These are phyloP conservation scores for Indri indri DNA, from an alignment of 2,113 vertebrate species.

Conservation along the genomic window DNA sequence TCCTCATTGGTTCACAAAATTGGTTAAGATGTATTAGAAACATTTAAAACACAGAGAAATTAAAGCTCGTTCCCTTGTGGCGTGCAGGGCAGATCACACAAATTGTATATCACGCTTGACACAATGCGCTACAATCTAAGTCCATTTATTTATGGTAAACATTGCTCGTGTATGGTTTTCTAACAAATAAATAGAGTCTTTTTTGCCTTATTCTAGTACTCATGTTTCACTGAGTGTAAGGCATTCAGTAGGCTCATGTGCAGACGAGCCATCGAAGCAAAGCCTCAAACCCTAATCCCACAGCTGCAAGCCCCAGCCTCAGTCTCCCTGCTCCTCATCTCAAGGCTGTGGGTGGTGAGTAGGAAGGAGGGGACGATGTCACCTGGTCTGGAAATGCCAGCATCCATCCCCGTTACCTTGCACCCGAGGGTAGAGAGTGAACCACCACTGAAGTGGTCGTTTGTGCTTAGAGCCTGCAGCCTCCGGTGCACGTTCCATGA, in stretches of 20 bases:
- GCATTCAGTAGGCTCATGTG: background rate
- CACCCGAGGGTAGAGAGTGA: background rate
- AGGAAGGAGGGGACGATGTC: background rate
- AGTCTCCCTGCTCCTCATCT: background rate
- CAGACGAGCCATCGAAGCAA: background rate
- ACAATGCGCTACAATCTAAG: background rate
- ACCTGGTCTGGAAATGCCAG: background rate
- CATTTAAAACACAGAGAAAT: background rate
- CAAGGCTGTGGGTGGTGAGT: background rate
- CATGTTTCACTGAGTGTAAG: background rate
- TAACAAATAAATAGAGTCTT: background rate
- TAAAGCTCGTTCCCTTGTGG: background rate
- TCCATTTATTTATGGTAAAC: background rate
- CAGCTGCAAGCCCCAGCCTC: background rate
- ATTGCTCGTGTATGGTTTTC: background rate
- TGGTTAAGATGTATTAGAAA: background rate
- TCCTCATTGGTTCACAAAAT: background rate
- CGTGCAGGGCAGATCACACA: background rate
- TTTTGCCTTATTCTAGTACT: background rate
- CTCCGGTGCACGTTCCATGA: background rate
- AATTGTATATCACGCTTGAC: background rate
- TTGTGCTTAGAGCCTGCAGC: background rate
- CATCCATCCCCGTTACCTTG: background rate
- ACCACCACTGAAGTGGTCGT: background rate
- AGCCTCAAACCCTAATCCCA: background rate